Evolutionary conservation across 2,113 vertebrate genomes (phyloP).

Genomic region (Scopus umbretta): DNA sequence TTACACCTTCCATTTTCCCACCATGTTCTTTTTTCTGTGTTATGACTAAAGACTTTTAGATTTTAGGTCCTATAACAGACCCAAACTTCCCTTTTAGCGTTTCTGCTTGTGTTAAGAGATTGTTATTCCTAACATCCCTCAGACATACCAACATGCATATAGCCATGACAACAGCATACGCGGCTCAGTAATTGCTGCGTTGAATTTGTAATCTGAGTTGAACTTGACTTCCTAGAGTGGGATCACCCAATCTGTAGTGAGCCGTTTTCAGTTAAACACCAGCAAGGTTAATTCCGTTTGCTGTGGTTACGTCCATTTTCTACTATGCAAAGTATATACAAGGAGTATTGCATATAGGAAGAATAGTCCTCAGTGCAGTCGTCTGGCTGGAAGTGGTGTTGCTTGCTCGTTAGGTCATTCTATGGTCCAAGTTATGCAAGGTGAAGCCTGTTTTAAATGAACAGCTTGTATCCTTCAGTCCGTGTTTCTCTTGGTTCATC

Average conservation of each 20-base stretch:
- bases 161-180: neutral
- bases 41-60: neutral
- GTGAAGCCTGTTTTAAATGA: neutral
- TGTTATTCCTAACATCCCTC: neutral
- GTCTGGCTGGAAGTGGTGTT: neutral
- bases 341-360: too few relatives aligned
- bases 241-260: neutral
- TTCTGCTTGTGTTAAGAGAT: neutral
- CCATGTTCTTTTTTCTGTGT: neutral
- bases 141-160: neutral
- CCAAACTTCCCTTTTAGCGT: neutral
- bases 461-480: neutral
- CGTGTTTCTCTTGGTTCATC: neutral
- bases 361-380: neutral
- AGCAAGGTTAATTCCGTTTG: neutral
- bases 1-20: neutral
- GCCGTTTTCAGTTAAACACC: neutral
- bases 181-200: neutral
- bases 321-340: accelerated
- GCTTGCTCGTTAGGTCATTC: neutral
- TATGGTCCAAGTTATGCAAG: neutral
- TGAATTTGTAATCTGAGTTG: neutral
- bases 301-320: neutral
- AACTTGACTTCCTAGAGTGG: neutral
- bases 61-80: neutral